Conservation (phyloP, 1,140 invertebrate genomes). For the Oscheius sp. region DNA sequence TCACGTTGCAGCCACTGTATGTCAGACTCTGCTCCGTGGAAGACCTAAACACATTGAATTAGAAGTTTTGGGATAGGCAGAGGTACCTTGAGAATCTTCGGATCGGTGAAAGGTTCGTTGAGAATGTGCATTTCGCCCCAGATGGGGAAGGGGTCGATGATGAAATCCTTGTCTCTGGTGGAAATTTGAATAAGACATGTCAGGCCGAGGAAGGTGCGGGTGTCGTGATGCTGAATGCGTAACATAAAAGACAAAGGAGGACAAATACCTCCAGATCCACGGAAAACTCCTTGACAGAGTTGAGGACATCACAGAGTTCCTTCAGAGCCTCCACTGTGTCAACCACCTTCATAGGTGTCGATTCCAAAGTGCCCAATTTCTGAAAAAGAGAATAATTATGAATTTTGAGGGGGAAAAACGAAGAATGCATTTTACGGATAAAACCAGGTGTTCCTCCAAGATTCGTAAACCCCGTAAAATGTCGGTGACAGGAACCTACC, state of each 20-base stretch:
- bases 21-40: constrained; percentile 87
- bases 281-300: constrained; percentile 72
- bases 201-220: constrained; percentile 66
- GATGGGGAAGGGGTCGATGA: constrained; percentile 82
- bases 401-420: background rate
- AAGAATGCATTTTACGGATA: constrained; percentile 23
- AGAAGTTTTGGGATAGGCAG: background rate
- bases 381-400: constrained; percentile 27
- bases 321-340: constrained; percentile 70
- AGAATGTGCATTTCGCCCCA: constrained; percentile 78
- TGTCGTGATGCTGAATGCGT: constrained; percentile 39
- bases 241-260: constrained; percentile 1
- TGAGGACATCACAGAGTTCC: constrained; percentile 70
- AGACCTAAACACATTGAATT: constrained; percentile 65
- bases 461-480: no score
- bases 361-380: constrained; percentile 62
- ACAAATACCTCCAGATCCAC: constrained; percentile 77
- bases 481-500: no score
- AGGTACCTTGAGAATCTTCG: constrained; percentile 72
- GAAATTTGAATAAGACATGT: constrained; percentile 94
- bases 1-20: constrained; percentile 92
- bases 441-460: no score
- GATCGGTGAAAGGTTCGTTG: constrained; percentile 88
- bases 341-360: constrained; percentile 72
- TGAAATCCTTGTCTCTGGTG: constrained; percentile 78